Conservation (phyloP, 2,113 vertebrate species). For the Brienomyrus brachyistius region DNA sequence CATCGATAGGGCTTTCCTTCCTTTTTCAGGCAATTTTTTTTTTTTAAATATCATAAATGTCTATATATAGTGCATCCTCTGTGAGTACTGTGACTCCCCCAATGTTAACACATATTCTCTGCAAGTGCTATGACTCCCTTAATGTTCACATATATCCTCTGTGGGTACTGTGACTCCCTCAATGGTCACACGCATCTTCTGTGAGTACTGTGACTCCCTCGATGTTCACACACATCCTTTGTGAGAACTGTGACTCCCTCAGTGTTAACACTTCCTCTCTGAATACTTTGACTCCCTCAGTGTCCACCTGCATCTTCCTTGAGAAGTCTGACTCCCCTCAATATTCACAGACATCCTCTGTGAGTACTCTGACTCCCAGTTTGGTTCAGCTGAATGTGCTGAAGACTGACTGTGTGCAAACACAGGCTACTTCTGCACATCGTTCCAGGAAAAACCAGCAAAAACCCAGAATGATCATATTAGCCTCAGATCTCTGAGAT, state of each 20-base stretch:
- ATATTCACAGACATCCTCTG: background rate
- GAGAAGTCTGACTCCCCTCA: background rate
- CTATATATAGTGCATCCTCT: background rate
- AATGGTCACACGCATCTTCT: background rate
- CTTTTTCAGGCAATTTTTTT: slow-evolving; percentile 27
- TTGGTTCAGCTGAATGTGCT: background rate
- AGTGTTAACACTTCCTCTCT: background rate
- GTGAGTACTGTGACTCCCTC: background rate
- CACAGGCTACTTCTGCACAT: background rate
- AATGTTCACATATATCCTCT: background rate
- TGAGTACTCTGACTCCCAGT: background rate
- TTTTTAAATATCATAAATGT: background rate
- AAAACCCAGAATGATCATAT: background rate
- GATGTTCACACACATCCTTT: background rate
- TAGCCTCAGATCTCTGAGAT: background rate
- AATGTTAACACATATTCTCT: background rate
- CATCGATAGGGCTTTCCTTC: background rate
- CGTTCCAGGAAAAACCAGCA: background rate
- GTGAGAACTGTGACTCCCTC: background rate
- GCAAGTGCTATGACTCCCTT: background rate
- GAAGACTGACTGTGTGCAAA: background rate
- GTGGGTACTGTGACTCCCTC: background rate
- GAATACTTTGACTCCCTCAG: background rate
- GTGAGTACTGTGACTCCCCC: background rate
- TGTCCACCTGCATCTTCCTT: background rate